Evolutionary conservation across 2,888 invertebrate genomes (phyloP).

Genomic region (Lypha dubia): DNA sequence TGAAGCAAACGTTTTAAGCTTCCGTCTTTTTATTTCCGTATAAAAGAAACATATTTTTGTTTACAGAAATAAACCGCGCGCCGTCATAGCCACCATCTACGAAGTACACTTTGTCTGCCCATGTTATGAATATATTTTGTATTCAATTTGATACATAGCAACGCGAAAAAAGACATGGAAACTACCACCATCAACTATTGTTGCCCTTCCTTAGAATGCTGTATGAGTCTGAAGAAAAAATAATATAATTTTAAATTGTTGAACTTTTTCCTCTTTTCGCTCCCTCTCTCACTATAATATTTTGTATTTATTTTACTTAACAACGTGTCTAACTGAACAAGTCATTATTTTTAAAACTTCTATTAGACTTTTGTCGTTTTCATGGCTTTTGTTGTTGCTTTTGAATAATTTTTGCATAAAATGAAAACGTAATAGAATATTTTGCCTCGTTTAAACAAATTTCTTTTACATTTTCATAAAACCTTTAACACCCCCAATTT

Average conservation of each 20-base stretch:
- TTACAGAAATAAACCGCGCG: constrained; percentile 35
- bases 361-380: constrained; percentile 53
- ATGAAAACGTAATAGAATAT: constrained; percentile 33
- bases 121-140: constrained; percentile 43
- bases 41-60: constrained; percentile 69
- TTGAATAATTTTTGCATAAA: constrained; percentile 55
- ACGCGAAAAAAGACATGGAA: constrained; percentile 25
- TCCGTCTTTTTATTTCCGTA: constrained; percentile 71
- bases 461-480: constrained; percentile 46
- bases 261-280: constrained; percentile 53
- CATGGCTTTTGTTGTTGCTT: constrained; percentile 33
- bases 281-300: neutral
- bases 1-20: constrained; percentile 69
- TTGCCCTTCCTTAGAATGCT: constrained; percentile 26
- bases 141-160: constrained; percentile 8
- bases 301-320: constrained; percentile 24
- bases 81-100: constrained; percentile 16
- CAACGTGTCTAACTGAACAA: constrained; percentile 61
- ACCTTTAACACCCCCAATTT: constrained; percentile 62
- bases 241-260: constrained; percentile 56
- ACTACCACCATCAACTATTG: constrained; percentile 42
- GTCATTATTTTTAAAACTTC: constrained; percentile 54
- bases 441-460: constrained; percentile 43
- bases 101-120: constrained; percentile 28
- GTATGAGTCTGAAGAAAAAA: neutral